Evolutionary conservation across 2,888 invertebrate genomes (phyloP).

Genomic region (Aphidoletes aphidimyza): DNA sequence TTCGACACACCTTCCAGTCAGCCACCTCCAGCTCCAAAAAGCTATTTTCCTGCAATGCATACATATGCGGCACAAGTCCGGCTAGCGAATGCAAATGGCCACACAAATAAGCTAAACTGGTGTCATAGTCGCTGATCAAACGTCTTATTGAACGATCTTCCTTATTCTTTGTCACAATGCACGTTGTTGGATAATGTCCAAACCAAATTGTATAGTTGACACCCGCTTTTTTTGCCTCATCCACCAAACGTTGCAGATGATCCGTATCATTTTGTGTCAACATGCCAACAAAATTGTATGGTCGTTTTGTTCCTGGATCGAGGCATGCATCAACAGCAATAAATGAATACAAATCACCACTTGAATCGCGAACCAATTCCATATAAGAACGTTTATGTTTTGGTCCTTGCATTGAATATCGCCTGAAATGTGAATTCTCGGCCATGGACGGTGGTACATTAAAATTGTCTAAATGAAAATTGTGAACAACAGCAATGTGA

Average conservation of each 20-base stretch:
- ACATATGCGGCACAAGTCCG: constrained; percentile 84
- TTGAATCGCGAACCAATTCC: constrained; percentile 69
- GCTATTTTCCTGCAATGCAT: constrained; percentile 83
- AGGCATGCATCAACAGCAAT: constrained; percentile 88
- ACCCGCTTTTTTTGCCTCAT: constrained; percentile 68
- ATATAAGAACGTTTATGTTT: constrained; percentile 78
- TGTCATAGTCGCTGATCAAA: constrained; percentile 71
- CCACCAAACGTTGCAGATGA: constrained; percentile 70
- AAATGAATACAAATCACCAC: constrained; percentile 78
- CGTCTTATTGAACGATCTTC: constrained; percentile 69
- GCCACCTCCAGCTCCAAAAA: constrained; percentile 88
- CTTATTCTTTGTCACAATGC: constrained; percentile 74
- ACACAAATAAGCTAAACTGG: constrained; percentile 82
- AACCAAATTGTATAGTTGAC: constrained; percentile 80
- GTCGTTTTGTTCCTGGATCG: constrained; percentile 85
- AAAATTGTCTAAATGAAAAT: constrained; percentile 81
- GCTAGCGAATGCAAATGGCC: constrained; percentile 90
- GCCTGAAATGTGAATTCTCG: constrained; percentile 78
- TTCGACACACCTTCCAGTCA: constrained; percentile 92
- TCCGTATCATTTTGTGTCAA: constrained; percentile 71
- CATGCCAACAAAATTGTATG: constrained; percentile 90
- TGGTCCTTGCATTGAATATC: constrained; percentile 83
- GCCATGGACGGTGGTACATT: constrained; percentile 78
- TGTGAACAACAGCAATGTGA: neutral
- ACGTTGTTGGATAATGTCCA: constrained; percentile 92